phyloP scores from a whole-genome alignment of 2,113 vertebrate genomes.

The Dipodomys merriami region DNA sequence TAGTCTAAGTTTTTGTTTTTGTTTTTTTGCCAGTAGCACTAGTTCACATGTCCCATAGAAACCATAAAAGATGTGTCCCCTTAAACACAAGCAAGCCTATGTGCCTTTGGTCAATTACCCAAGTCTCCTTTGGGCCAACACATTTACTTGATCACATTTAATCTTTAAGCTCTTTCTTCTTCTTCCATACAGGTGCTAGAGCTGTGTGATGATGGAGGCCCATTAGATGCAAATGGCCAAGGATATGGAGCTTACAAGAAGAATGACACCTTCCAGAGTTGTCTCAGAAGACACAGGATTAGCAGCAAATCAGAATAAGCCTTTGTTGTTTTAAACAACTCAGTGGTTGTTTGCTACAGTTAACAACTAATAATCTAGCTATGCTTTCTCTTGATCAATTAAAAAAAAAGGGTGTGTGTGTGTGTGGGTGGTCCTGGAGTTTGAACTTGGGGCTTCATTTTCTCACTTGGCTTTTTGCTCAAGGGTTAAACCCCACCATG shows the following conservation, averaged over 20 bases:
- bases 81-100: background rate
- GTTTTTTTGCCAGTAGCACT: background rate
- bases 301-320: background rate
- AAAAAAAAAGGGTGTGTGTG: no score
- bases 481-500: no score
- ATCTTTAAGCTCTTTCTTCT: background rate
- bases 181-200: background rate
- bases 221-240: no score
- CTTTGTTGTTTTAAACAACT: background rate
- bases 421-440: no score
- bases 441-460: no score
- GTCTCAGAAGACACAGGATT: no score
- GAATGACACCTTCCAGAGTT: background rate
- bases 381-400: background rate
- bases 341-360: background rate
- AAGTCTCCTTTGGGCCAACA: background rate
- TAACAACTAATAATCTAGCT: background rate
- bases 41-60: background rate
- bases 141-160: no score
- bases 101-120: background rate
- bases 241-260: background rate
- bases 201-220: background rate
- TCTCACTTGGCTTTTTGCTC: no score
- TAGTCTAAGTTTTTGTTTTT: background rate
- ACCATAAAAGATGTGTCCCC: background rate